Base-by-base conservation (phyloP, 2,888 invertebrate species). In the Drosophila dives region DNA sequence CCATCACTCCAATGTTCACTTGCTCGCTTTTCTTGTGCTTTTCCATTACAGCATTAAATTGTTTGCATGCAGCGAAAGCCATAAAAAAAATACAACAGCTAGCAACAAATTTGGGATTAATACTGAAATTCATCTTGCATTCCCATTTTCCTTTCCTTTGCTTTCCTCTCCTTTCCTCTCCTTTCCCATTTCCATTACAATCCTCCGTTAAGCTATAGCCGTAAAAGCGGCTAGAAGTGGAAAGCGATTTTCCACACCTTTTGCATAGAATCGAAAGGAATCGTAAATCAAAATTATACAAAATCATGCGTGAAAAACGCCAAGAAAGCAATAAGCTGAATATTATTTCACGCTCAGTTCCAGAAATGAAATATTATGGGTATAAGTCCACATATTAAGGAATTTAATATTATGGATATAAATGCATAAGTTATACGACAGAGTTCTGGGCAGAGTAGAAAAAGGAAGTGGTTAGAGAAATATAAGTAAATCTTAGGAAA, bases 31-130 rank as follows among this genome's bases (percentile, higher is more conserved):
- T 32, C 33, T 15, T 60, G 20, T 33, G 53, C 33, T 50, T 64
- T 67, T 59, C 60, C 53, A 62, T 55, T 54, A 71, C 38, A 51
- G 82, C 86, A 80, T 70, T 61, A 80, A 86, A 84, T 82, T 74
- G 80, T 85, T 84, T 88, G 84, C 86, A 86, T 86, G 79, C 72
- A 72, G 75, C 65, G 58, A 42, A 26, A 12, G 55, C 64, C 89
- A 86, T 86, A 83, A 85, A 55, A 82, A 88, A 88, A 75, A 64
- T 62, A 36, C 72, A 88, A 66, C 63, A 75, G 71, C 83, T 77
- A 85, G 83, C 83, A 88, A 83, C 86, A 84, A 88, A 84, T 86
- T 86, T 86, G 58, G 72, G 68, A 83, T 78, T 83, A 88, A 78
- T 78, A 68, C 62, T n/a, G 51, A 72, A 80, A 65, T 76, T 62